These are phyloP conservation scores for Hydrocynus forskahlii DNA, from an alignment of 2,797 vertebrate species.

Conservation along the genomic window DNA sequence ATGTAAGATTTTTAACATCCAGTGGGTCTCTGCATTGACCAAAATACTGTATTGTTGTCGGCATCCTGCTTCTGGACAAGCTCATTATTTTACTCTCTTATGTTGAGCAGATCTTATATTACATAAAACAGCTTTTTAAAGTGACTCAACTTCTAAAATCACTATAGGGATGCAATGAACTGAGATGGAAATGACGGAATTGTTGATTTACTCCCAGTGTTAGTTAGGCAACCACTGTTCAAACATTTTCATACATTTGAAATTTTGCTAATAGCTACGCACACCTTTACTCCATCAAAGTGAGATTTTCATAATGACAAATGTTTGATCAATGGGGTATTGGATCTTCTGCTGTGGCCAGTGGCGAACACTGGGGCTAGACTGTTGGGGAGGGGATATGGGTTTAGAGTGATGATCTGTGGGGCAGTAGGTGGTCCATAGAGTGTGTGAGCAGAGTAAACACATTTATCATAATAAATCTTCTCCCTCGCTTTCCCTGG, in stretches of 20 bases:
- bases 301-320: background rate
- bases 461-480: constrained; percentile 55
- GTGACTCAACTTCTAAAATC: too few species aligned
- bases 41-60: too few species aligned
- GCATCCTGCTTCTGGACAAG: too few species aligned
- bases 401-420: background rate
- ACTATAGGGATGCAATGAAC: too few species aligned
- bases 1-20: too few species aligned
- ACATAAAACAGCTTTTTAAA: too few species aligned
- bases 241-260: background rate
- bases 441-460: constrained; percentile 43
- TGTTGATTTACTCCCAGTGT: too few species aligned
- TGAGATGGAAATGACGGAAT: too few species aligned
- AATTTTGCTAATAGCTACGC: background rate
- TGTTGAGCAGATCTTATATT: too few species aligned
- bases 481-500: constrained; percentile 22
- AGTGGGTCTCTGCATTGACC: too few species aligned
- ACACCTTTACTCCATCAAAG: background rate
- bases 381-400: background rate
- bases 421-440: background rate
- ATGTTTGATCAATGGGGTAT: background rate
- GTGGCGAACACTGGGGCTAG: background rate
- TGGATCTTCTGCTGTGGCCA: background rate
- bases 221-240: too few species aligned
- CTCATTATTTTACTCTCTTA: too few species aligned